Percentiles rank a stretch among this genome's conserved stretches.
Evolutionary conservation across 2,113 vertebrate genomes (phyloP).

Genomic region (Melanerpes formicivorus): DNA sequence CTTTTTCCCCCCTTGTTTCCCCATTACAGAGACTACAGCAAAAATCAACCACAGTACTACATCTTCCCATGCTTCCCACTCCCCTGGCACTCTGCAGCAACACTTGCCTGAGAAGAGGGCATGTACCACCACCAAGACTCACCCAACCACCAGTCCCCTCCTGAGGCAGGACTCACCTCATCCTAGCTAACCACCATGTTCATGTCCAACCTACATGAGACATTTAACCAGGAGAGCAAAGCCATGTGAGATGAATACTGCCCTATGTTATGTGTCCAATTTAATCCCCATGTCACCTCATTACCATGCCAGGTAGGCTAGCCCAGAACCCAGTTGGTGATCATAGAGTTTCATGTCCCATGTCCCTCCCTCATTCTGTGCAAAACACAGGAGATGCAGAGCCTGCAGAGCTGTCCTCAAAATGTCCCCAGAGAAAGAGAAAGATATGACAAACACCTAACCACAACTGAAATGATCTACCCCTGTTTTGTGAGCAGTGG

Average conservation of each 20-base stretch:
- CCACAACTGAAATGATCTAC: rapidly evolving
- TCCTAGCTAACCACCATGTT: background rate
- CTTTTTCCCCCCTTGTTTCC: background rate
- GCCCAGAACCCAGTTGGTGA: background rate
- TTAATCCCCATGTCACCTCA: background rate
- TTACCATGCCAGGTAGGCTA: background rate
- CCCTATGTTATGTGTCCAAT: rapidly evolving
- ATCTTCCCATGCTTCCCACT: background rate
- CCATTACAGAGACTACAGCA: rapidly evolving
- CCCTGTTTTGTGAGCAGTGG: rapidly evolving
- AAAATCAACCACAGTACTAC: background rate
- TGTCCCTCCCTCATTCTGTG: rapidly evolving
- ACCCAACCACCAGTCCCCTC: background rate
- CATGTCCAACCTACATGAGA: background rate
- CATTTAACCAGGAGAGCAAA: background rate
- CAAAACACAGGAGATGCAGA: background rate
- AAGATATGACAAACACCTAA: background rate
- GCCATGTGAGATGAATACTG: background rate
- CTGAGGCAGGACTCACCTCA: background rate
- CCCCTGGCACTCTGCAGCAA: background rate
- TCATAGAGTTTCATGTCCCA: background rate
- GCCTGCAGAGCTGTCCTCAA: background rate
- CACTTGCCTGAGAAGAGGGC: background rate
- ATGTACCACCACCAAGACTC: background rate
- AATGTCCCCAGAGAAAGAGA: background rate